A percentile compares a stretch with the other conserved stretches of the same genome.
Evolutionary conservation across 2,113 vertebrate genomes (phyloP).

Genomic region (Xyliphius kryptos): DNA sequence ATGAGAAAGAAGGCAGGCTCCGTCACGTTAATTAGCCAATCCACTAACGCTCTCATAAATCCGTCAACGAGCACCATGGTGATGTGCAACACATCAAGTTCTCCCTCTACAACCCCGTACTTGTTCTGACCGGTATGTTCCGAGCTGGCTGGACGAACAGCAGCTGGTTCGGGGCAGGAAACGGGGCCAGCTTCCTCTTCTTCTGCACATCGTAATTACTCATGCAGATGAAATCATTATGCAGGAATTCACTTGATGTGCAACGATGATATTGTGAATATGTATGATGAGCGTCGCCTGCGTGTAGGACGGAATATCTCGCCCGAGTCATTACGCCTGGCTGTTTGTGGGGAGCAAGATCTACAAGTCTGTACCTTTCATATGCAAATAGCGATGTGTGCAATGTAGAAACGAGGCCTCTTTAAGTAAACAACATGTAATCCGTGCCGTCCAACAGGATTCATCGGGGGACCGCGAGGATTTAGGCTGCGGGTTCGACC

Average conservation of each 20-base stretch:
- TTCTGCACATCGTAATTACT: slow-evolving; percentile 15
- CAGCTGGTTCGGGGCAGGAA: slow-evolving; percentile 1
- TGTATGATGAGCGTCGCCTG: slow-evolving; percentile 1
- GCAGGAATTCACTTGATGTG: slow-evolving; percentile 19
- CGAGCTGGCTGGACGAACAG: slow-evolving; percentile 7
- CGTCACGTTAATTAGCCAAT: slow-evolving; percentile 40
- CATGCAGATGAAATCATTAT: slow-evolving; percentile 27
- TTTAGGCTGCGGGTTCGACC: no score
- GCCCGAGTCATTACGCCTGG: slow-evolving; percentile 3
- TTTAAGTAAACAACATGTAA: slow-evolving; percentile 8
- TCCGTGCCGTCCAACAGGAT: background rate
- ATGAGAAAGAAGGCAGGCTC: slow-evolving; percentile 30
- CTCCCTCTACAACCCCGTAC: background rate
- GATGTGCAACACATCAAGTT: slow-evolving; percentile 6
- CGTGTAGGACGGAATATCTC: background rate
- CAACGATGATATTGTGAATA: slow-evolving; percentile 17
- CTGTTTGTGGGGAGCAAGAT: background rate
- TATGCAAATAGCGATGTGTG: background rate
- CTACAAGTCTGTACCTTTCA: slow-evolving; percentile 1
- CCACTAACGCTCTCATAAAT: slow-evolving; percentile 21
- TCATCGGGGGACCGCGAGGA: no score
- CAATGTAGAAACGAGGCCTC: background rate
- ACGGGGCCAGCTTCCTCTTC: slow-evolving; percentile 15
- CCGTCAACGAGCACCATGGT: slow-evolving; percentile 13
- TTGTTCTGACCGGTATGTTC: background rate